These are phyloP conservation scores for Echinarachnius parma DNA, from an alignment of 53 echinoderm and acorn worm species.

Conservation along the genomic window DNA sequence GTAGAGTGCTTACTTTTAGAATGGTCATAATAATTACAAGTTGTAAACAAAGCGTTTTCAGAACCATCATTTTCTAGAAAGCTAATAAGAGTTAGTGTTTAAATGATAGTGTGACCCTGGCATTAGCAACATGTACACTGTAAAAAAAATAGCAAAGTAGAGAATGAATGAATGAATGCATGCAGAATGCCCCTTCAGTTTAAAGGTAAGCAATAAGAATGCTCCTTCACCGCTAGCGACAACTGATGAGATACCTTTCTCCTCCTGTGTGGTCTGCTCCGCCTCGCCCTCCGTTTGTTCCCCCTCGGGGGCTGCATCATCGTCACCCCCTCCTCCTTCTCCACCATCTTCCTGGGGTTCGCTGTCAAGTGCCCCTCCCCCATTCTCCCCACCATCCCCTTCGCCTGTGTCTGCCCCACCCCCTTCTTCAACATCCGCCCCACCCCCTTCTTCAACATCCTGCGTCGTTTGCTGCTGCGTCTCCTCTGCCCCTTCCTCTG, in stretches of 20 bases:
- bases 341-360: neutral
- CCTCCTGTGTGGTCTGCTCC: neutral
- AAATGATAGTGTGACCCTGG: too few species aligned
- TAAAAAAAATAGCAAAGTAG: neutral
- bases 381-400: neutral
- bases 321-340: neutral
- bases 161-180: neutral
- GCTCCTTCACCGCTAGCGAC: neutral
- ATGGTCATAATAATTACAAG: too few species aligned
- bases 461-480: neutral
- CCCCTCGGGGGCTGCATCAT: neutral
- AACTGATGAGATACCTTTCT: neutral
- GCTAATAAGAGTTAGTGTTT: too few species aligned
- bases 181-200: neutral
- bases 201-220: too few species aligned
- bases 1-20: too few species aligned
- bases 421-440: neutral
- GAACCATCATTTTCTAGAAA: too few species aligned
- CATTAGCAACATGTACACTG: too few species aligned
- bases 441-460: conserved; percentile 1
- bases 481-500: neutral
- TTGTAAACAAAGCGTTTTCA: too few species aligned
- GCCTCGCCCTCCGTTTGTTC: conserved; percentile 24
- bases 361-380: neutral
- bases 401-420: neutral